phyloP scores from a whole-genome alignment of 2,113 vertebrate species.

The Otus sunia region DNA sequence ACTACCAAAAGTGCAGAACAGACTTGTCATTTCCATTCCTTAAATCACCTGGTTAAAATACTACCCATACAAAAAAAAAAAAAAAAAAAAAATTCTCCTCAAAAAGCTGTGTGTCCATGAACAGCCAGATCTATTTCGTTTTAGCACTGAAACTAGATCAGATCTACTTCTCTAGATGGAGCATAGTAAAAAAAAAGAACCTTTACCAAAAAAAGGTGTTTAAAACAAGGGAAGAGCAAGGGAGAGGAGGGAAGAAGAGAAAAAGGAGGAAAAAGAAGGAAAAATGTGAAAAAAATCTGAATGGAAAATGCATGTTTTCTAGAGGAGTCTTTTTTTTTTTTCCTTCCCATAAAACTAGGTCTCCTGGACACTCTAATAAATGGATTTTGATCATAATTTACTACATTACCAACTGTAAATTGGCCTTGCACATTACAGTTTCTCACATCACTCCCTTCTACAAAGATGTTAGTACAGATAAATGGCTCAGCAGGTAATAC shows the following conservation, averaged over 20 bases:
- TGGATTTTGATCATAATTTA: constrained; percentile 43
- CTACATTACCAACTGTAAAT: constrained; percentile 32
- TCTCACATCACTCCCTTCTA: constrained; percentile 28
- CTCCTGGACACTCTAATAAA: constrained; percentile 1
- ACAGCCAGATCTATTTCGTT: background rate
- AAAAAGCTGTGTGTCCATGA: background rate
- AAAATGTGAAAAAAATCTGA: background rate
- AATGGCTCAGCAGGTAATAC: constrained; percentile 39
- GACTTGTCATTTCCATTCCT: background rate
- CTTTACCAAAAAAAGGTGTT: background rate
- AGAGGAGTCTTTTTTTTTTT: background rate
- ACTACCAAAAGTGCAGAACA: background rate
- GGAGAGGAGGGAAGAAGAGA: fast-evolving
- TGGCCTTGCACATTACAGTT: background rate
- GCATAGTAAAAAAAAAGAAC: background rate
- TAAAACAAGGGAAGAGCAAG: background rate
- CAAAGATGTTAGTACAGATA: background rate
- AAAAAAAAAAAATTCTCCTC: background rate
- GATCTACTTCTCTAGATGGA: background rate
- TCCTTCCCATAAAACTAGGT: background rate
- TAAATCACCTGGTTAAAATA: background rate
- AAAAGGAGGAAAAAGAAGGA: background rate
- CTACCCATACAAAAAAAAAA: background rate
- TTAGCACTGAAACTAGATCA: background rate
- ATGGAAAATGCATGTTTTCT: background rate